Percentiles rank a stretch among this genome's conserved stretches.
Conservation (phyloP, 2,113 vertebrate genomes). For the Apeltes quadracus region DNA sequence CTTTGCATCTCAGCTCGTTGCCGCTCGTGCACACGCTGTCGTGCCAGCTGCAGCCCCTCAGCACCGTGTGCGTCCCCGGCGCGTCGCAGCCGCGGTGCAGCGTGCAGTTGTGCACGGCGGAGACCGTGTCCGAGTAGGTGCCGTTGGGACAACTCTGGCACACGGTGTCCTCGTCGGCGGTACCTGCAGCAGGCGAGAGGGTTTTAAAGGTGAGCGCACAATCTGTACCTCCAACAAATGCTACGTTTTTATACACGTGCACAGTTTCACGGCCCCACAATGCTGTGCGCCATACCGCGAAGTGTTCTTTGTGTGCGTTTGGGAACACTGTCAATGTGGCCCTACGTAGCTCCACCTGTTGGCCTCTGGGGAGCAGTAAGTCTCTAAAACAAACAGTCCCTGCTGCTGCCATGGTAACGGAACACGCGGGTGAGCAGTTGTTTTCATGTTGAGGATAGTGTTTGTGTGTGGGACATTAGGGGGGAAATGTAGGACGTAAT, state of each 20-base stretch:
- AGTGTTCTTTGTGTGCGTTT: too few species aligned
- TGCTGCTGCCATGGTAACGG: background rate
- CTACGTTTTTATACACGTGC: background rate
- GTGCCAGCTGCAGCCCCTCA: constrained; percentile 64
- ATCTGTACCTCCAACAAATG: background rate
- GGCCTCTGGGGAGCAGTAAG: background rate
- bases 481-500: too few species aligned
- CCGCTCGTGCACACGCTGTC: constrained; percentile 67
- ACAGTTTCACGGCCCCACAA: too few species aligned
- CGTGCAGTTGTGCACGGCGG: constrained; percentile 30
- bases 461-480: background rate
- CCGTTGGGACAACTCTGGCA: constrained; percentile 52
- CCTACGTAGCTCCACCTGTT: background rate
- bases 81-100: constrained; percentile 52
- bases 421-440: too few species aligned
- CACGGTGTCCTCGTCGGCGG: constrained; percentile 40
- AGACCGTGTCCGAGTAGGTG: constrained; percentile 43
- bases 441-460: too few species aligned
- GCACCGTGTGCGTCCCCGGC: constrained; percentile 8
- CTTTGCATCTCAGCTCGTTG: rapidly evolving
- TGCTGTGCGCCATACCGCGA: background rate
- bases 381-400: background rate
- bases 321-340: background rate
- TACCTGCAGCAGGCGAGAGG: constrained; percentile 57
- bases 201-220: background rate